These are phyloP conservation scores for Spilogale gracilis DNA, from an alignment of 2,113 vertebrate genomes.

Conservation along the genomic window DNA sequence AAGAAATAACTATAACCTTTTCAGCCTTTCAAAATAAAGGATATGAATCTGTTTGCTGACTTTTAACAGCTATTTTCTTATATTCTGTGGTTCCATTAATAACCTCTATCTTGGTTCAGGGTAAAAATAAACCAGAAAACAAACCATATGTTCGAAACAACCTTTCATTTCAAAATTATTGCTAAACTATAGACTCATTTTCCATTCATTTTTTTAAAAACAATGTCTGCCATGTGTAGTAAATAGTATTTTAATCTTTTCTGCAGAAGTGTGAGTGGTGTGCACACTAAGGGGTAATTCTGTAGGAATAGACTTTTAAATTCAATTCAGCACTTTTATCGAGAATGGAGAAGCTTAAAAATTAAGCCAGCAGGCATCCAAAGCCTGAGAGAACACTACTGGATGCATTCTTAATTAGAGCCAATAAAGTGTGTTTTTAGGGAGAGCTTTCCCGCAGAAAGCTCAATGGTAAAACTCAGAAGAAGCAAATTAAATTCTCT, in stretches of 20 bases:
- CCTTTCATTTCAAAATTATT: constrained; percentile 68
- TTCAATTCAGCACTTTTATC: constrained; percentile 81
- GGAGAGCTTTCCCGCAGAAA: constrained; percentile 74
- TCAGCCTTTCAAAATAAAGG: constrained; percentile 21
- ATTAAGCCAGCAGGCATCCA: constrained; percentile 76
- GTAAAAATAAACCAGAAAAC: constrained; percentile 41
- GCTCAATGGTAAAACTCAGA: constrained; percentile 74
- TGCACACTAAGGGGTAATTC: constrained; percentile 77
- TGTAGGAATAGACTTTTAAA: constrained; percentile 79
- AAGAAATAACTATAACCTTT: constrained; percentile 36
- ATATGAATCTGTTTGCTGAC: constrained; percentile 40
- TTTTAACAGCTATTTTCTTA: constrained; percentile 54
- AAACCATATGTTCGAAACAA: constrained; percentile 56
- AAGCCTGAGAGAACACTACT: constrained; percentile 81
- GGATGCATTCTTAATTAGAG: constrained; percentile 83
- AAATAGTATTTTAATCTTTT: constrained; percentile 80
- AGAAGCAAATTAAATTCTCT: constrained; percentile 80
- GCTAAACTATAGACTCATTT: constrained; percentile 72
- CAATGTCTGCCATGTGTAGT: constrained; percentile 70
- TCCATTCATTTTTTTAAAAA: constrained; percentile 70
- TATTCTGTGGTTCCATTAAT: background rate
- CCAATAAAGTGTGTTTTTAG: constrained; percentile 82
- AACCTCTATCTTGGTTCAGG: constrained; percentile 26
- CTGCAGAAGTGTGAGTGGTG: constrained; percentile 68
- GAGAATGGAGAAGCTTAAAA: constrained; percentile 78